A percentile compares a stretch with the other conserved stretches of the same genome.
Conservation (phyloP, 2,797 vertebrate genomes). For the Poecilia gillii region DNA sequence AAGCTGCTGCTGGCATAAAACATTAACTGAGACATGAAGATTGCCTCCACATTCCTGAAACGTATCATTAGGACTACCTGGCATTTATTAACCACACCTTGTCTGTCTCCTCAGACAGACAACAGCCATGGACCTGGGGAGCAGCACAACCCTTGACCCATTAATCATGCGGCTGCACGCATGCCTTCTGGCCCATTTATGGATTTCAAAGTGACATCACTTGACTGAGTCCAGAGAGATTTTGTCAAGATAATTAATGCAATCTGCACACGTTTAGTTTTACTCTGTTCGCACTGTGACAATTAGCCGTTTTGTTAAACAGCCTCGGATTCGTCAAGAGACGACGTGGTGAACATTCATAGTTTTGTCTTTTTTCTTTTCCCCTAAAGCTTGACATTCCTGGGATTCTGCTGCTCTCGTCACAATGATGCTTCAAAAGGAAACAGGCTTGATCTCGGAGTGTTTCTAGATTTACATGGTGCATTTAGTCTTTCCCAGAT, state of each 20-base stretch:
- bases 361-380: conserved; percentile 20
- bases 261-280: not conserved
- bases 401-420: conserved; percentile 64
- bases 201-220: conserved; percentile 25
- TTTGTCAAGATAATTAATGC: conserved; percentile 4
- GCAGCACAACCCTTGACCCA: conserved; percentile 50
- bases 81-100: conserved; percentile 48
- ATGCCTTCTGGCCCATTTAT: conserved; percentile 9
- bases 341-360: conserved; percentile 31
- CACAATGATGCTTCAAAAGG: conserved; percentile 45
- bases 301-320: conserved; percentile 34
- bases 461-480: conserved; percentile 60
- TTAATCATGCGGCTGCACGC: conserved; percentile 36
- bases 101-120: conserved; percentile 38
- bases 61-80: conserved; percentile 59
- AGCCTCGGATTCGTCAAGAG: conserved; percentile 16
- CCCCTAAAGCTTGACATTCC: conserved; percentile 63
- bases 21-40: conserved; percentile 20
- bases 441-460: conserved; percentile 47
- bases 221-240: conserved; percentile 10
- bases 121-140: conserved; percentile 44
- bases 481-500: conserved; percentile 54
- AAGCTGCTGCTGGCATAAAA: conserved; percentile 1
- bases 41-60: conserved; percentile 45
- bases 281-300: conserved; percentile 35